Evolutionary conservation across 2,888 invertebrate genomes (phyloP).

Genomic region (Sinhomidia bicolor): DNA sequence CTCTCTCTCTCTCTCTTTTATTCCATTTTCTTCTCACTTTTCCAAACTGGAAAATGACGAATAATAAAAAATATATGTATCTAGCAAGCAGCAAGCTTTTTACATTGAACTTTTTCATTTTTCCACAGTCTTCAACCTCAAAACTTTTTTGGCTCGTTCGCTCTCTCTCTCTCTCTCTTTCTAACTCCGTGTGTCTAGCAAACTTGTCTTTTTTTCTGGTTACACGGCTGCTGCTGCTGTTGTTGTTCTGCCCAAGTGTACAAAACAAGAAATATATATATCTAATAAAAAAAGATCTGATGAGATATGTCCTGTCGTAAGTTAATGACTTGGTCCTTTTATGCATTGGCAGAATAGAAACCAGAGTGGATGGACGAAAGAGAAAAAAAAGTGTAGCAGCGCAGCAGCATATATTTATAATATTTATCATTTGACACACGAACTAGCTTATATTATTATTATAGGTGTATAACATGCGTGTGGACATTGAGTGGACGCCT

Average conservation of each 20-base stretch:
- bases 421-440: constrained; percentile 15
- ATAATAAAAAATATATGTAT: too few relatives aligned
- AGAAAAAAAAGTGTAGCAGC: neutral
- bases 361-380: neutral
- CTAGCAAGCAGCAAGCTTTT: neutral
- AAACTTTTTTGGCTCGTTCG: constrained; percentile 25
- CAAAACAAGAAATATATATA: neutral
- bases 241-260: neutral
- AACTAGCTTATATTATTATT: too few relatives aligned
- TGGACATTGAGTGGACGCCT: constrained; percentile 27
- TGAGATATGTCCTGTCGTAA: constrained; percentile 63
- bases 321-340: constrained; percentile 63
- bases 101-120: constrained; percentile 31
- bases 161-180: neutral
- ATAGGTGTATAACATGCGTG: constrained; percentile 18
- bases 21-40: neutral
- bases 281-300: constrained; percentile 57
- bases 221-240: neutral
- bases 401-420: too few relatives aligned
- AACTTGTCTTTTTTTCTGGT: neutral
- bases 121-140: neutral
- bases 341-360: constrained; percentile 26
- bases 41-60: constrained; percentile 27
- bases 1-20: neutral
- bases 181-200: neutral